These are phyloP conservation scores for Cheilosia vulpina DNA, from an alignment of 2,888 invertebrate species.

Conservation along the genomic window DNA sequence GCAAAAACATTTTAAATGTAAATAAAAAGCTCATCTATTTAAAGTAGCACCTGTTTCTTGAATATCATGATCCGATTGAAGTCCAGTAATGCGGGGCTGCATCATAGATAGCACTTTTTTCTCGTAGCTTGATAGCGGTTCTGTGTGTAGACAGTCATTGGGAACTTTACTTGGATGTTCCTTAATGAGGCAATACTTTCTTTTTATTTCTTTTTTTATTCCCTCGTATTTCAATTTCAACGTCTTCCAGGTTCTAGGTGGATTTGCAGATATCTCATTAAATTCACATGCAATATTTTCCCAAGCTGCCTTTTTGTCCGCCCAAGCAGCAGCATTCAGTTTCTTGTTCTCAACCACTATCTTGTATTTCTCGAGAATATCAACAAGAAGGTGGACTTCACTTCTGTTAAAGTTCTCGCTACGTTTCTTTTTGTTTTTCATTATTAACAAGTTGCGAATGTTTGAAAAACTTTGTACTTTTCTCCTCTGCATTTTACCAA, in stretches of 20 bases:
- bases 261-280: background rate
- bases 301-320: background rate
- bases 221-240: background rate
- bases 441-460: background rate
- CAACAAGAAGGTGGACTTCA: background rate
- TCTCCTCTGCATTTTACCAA: background rate
- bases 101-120: background rate
- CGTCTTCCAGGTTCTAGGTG: background rate
- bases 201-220: constrained; percentile 2
- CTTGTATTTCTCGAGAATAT: background rate
- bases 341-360: background rate
- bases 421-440: constrained; percentile 4
- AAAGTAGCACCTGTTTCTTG: background rate
- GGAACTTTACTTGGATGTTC: background rate
- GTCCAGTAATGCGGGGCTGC: background rate
- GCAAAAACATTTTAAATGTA: background rate
- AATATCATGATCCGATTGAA: background rate
- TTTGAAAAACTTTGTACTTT: background rate
- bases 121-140: background rate
- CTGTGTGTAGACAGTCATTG: background rate
- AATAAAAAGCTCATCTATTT: background rate
- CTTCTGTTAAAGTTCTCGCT: constrained; percentile 1
- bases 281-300: background rate
- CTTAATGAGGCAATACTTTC: background rate
- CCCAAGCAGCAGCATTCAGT: background rate